These are phyloP conservation scores for Panagrolaimus sp. DNA, from an alignment of 1,140 invertebrate species.

Conservation along the genomic window DNA sequence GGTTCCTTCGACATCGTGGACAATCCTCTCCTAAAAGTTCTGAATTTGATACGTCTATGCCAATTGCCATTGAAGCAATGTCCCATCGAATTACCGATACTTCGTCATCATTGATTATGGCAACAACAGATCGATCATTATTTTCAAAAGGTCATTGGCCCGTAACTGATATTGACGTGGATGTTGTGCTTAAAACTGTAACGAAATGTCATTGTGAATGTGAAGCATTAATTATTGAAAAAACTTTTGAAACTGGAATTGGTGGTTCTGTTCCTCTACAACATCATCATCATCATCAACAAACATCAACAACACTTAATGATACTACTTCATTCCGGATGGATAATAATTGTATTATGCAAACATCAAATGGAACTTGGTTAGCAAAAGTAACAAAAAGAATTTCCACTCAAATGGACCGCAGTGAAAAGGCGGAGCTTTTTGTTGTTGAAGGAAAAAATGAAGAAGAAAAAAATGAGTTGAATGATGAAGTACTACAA, in stretches of 20 bases:
- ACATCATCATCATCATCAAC: too few relatives aligned
- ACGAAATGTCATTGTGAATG: constrained; percentile 7
- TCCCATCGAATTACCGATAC: neutral
- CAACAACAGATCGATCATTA: constrained; percentile 1
- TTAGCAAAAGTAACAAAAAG: too few relatives aligned
- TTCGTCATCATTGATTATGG: neutral
- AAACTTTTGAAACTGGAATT: constrained; percentile 5
- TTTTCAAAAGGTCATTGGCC: constrained; percentile 5
- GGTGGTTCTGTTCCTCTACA: neutral
- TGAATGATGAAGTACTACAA: too few relatives aligned
- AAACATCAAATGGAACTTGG: too few relatives aligned
- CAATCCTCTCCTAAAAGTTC: neutral
- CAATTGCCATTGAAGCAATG: neutral
- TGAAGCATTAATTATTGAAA: constrained; percentile 5
- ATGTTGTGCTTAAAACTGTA: neutral
- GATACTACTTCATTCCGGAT: too few relatives aligned
- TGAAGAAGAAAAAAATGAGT: too few relatives aligned
- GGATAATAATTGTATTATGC: too few relatives aligned
- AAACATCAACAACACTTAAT: too few relatives aligned
- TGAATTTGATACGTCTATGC: neutral
- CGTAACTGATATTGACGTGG: constrained; percentile 12
- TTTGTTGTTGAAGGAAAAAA: too few relatives aligned
- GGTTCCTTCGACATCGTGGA: constrained; percentile 1
- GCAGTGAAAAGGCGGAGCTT: too few relatives aligned
- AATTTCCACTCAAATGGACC: too few relatives aligned